phyloP scores from a whole-genome alignment of 2,888 invertebrate species.

The Pterobdella sp. region DNA sequence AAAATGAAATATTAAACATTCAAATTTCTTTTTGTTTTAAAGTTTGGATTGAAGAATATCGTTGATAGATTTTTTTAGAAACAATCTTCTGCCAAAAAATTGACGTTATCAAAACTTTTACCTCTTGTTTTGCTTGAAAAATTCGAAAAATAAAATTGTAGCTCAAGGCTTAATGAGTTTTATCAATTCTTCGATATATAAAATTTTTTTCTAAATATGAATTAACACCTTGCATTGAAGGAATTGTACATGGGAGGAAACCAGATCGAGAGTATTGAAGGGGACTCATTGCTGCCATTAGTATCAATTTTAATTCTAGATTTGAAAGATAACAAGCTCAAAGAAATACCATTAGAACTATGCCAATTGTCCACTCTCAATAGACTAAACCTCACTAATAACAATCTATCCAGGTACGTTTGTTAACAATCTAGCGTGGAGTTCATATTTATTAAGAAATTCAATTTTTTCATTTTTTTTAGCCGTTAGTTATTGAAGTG shows the following conservation, averaged over 20 bases:
- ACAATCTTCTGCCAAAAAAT: no score
- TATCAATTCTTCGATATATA: no score
- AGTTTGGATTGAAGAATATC: no score
- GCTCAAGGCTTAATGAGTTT: no score
- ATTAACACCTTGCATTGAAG: conserved; percentile 38
- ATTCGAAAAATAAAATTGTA: no score
- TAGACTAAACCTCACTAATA: conserved; percentile 76
- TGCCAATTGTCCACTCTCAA: conserved; percentile 66
- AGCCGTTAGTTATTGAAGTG: background rate
- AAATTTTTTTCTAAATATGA: no score
- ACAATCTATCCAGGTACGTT: conserved; percentile 58
- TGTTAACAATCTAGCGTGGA: background rate
- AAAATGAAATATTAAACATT: no score
- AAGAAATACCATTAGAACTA: conserved; percentile 69
- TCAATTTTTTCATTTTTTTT: background rate
- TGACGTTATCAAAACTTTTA: no score
- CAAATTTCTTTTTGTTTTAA: no score
- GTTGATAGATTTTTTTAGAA: no score
- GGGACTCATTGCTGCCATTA: conserved; percentile 52
- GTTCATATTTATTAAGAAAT: background rate
- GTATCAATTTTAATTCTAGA: conserved; percentile 56
- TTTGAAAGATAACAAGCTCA: conserved; percentile 72
- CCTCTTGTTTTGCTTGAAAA: no score
- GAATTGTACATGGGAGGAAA: conserved; percentile 78
- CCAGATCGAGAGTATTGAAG: conserved; percentile 65